These are phyloP conservation scores for Epirrhoe tristata DNA, from an alignment of 2,888 invertebrate species.

Conservation along the genomic window DNA sequence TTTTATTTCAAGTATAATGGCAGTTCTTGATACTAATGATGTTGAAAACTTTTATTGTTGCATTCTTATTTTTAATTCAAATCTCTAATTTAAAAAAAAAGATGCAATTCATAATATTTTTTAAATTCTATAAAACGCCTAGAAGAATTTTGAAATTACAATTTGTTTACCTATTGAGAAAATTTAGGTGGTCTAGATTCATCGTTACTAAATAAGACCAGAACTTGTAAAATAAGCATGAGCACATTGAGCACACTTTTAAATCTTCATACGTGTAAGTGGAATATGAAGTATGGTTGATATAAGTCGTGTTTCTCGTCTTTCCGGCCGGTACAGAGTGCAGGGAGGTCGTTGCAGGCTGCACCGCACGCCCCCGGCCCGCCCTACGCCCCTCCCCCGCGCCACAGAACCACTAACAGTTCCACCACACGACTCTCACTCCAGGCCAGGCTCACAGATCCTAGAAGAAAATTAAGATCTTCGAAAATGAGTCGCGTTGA, in stretches of 20 bases:
- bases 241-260: no score
- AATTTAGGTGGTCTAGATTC: no score
- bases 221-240: no score
- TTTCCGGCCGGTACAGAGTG: slow-evolving; percentile 43
- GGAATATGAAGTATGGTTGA: slow-evolving; percentile 12
- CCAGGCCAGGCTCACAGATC: background rate
- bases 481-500: background rate
- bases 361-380: slow-evolving; percentile 72
- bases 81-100: no score
- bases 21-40: background rate
- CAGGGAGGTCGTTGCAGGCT: slow-evolving; percentile 68
- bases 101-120: no score
- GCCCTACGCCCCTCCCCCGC: slow-evolving; percentile 64
- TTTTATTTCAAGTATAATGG: background rate
- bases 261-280: background rate
- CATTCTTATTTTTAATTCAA: background rate
- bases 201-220: no score
- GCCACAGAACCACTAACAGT: slow-evolving; percentile 31
- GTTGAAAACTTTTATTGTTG: background rate
- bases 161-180: no score
- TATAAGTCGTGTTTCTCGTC: slow-evolving; percentile 7
- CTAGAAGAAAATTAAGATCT: background rate
- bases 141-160: no score
- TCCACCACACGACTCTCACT: slow-evolving; percentile 38
- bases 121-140: no score